These are phyloP conservation scores for Chiloscyllium plagiosum DNA, from an alignment of 2,113 vertebrate genomes.

Conservation along the genomic window DNA sequence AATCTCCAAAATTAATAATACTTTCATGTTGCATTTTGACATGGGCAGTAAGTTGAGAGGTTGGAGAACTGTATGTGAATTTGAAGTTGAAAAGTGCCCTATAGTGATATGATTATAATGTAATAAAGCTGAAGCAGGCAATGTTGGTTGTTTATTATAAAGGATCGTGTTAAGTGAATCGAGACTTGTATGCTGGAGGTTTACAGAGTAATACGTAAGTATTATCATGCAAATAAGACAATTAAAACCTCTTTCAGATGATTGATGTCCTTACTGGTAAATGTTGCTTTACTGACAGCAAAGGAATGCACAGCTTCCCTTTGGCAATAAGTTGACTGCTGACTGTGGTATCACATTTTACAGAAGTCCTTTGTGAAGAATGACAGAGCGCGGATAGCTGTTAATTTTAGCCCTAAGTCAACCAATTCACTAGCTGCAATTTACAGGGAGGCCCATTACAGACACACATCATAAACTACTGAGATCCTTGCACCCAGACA, in stretches of 20 bases:
- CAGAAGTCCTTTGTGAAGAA: not conserved
- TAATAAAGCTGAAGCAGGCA: not conserved
- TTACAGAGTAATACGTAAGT: conserved; percentile 17
- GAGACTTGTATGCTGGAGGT: not conserved
- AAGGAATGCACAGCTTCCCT: conserved; percentile 52
- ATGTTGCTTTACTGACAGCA: conserved; percentile 49
- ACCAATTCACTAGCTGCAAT: not conserved
- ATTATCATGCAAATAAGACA: conserved; percentile 51
- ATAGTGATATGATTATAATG: not conserved
- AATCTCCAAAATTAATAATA: not conserved
- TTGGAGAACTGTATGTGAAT: not conserved
- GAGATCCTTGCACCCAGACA: not conserved
- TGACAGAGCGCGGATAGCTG: conserved; percentile 54
- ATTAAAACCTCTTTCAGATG: conserved; percentile 48
- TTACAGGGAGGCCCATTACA: conserved; percentile 10
- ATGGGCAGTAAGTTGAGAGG: not conserved
- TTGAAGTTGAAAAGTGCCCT: not conserved
- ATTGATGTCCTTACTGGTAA: conserved; percentile 52
- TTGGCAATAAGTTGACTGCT: conserved; percentile 52
- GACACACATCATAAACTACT: not conserved
- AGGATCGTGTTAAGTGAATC: conserved; percentile 5
- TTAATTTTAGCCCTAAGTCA: conserved; percentile 47
- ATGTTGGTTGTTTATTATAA: not conserved
- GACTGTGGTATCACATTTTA: conserved; percentile 56
- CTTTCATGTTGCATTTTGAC: not conserved